These are phyloP conservation scores for Callimorpha dominula DNA, from an alignment of 2,888 invertebrate species.

Conservation along the genomic window DNA sequence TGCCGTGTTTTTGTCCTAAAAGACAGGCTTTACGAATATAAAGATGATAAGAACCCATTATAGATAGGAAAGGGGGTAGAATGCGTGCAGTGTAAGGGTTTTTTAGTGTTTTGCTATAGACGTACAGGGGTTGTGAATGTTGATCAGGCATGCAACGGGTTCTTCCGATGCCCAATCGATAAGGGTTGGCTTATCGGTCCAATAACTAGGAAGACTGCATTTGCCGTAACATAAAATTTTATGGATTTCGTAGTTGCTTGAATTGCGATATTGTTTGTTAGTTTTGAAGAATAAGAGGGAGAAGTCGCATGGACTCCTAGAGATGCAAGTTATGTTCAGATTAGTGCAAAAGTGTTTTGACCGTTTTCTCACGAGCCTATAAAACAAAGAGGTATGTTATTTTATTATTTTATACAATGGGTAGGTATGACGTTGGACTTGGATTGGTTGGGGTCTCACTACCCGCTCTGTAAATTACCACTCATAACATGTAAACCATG, in stretches of 20 bases:
- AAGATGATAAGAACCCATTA: conserved; percentile 80
- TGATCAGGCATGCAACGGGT: conserved; percentile 67
- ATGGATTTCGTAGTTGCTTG: conserved; percentile 20
- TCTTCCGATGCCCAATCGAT: conserved; percentile 48
- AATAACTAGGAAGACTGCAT: conserved; percentile 27
- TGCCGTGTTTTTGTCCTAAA: conserved; percentile 67
- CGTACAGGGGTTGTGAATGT: conserved; percentile 64
- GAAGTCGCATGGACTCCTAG: neutral
- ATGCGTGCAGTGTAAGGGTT: conserved; percentile 57
- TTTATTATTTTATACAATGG: too few species aligned
- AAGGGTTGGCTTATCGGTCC: conserved; percentile 31
- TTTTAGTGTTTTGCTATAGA: conserved; percentile 64
- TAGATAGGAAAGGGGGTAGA: conserved; percentile 63
- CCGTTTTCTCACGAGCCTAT: neutral
- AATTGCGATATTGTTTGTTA: neutral
- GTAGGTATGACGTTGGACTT: too few species aligned
- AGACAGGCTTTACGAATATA: conserved; percentile 72
- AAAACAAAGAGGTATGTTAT: too few species aligned
- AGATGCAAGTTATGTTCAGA: neutral
- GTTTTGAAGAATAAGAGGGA: neutral
- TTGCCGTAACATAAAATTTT: conserved; percentile 33
- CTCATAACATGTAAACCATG: too few species aligned
- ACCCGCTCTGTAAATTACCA: too few species aligned
- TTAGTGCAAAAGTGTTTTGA: neutral
- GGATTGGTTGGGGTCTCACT: too few species aligned